Evolutionary conservation across 2,797 vertebrate genomes (phyloP), one percentile per base, ranked within the genome.

Genomic region (Thripadectes ignobilis): DNA sequence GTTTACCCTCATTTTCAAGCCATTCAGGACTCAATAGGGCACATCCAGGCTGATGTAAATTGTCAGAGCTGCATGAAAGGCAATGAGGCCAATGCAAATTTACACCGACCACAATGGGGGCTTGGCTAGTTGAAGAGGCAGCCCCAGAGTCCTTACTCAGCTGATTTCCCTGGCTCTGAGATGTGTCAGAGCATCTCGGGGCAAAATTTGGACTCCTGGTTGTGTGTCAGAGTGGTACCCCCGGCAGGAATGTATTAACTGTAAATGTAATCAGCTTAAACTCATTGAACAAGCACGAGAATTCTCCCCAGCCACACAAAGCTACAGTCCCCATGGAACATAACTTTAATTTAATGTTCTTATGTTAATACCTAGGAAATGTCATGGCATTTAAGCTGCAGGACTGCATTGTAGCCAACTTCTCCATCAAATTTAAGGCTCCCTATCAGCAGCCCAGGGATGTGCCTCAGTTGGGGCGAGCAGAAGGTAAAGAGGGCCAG

Each of bases 381-480:
- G 94, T 81, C 94, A 54, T 5, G 89, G 85, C 94, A 96, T 97
- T 97, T 95, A 82, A 86, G 88, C 87, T 54, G 34, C 83, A 79
- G 89, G 85, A 57, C 83, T 79, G 59, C 62, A 16, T 17, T 32
- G 62, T n/a, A 94, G 69, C 69, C 92, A 88, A 59, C 13, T 85
- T 76, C 67, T 80, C 62, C 6, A 78, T 81, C 89, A 69, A 76
- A 78, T 81, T 80, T 69, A 93, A 75, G 78, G 89, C 65, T 94
- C 68, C 90, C 46, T 36, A 29, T 57, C 36, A 10, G 54, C 20
- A 27, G 59, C 49, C 65, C 10, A 81, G 46, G 41, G 6, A 51
- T 22, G 45, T 57, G 76, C 26, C 63, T 92, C 85, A 57, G 39
- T 17, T 5, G 29, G 67, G 55, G 23, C 29, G 61, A 81, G 59